A percentile compares a stretch with the other conserved stretches of the same genome.
These are phyloP conservation scores for Mormyrus proboscirostris DNA, from an alignment of 2,797 vertebrate genomes.

Conservation along the genomic window DNA sequence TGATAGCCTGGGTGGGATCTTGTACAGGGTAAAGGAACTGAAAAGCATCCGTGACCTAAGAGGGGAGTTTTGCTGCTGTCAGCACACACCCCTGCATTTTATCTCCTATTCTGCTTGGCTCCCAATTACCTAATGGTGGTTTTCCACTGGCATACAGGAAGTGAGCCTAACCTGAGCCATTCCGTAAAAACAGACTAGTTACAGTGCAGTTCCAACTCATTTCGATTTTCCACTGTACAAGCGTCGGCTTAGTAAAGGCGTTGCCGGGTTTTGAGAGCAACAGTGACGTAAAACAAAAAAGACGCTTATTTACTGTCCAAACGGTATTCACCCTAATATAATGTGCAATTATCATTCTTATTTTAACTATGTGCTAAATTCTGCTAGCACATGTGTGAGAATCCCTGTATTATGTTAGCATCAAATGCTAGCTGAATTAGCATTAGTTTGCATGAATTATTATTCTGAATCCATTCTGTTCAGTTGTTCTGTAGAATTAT, in stretches of 20 bases:
- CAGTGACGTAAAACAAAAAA: not conserved
- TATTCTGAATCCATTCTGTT: not conserved
- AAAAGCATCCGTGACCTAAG: not conserved
- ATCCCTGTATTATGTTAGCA: not conserved
- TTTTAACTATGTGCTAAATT: not conserved
- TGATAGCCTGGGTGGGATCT: not conserved
- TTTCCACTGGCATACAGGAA: not conserved
- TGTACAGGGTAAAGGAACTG: not conserved
- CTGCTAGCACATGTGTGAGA: not conserved
- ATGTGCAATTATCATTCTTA: not conserved
- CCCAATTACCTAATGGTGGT: slow-evolving; percentile 45
- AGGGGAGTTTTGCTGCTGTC: not conserved
- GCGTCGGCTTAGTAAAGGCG: not conserved
- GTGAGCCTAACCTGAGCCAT: not conserved
- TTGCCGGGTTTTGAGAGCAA: not conserved
- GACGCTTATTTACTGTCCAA: not conserved
- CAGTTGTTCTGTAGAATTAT: not conserved
- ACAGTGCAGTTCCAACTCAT: not conserved
- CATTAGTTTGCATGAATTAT: not conserved
- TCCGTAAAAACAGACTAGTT: not conserved
- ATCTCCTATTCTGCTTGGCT: slow-evolving; percentile 26
- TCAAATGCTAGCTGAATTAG: not conserved
- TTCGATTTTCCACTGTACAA: not conserved
- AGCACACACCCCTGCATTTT: not conserved
- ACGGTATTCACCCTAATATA: not conserved